phyloP scores from a whole-genome alignment of 1,140 invertebrate genomes.

The Papilio polyxenes region DNA sequence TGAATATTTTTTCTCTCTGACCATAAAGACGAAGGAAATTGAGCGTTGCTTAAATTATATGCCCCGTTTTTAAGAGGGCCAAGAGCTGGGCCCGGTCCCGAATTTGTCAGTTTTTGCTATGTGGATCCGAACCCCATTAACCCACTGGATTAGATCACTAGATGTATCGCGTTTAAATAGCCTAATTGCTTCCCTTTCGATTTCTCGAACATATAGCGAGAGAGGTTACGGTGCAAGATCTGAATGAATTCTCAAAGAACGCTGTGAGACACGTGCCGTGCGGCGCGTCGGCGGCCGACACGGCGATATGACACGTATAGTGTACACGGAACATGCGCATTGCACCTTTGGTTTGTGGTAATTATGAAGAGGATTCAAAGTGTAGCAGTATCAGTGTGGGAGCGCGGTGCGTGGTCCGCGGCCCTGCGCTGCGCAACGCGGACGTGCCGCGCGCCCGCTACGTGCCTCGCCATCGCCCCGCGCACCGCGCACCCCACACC shows the following conservation, averaged over 20 bases:
- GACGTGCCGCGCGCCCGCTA: constrained; percentile 14
- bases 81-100: too few species aligned
- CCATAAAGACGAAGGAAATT: too few species aligned
- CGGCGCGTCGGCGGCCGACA: background rate
- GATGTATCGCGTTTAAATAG: background rate
- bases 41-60: too few species aligned
- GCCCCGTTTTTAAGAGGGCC: too few species aligned
- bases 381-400: background rate
- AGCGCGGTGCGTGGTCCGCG: background rate
- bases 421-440: background rate
- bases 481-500: background rate
- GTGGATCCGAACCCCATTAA: too few species aligned
- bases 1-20: too few species aligned
- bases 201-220: background rate
- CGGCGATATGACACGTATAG: constrained; percentile 13
- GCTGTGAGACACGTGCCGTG: background rate
- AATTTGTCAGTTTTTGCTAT: too few species aligned
- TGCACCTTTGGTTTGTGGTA: background rate
- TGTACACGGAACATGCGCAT: background rate
- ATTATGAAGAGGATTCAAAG: constrained; percentile 8
- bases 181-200: background rate
- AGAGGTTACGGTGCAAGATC: background rate
- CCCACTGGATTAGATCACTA: too few species aligned
- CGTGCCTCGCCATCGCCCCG: background rate
- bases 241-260: background rate